Percentiles rank a stretch among this genome's conserved stretches.
phyloP scores from a whole-genome alignment of 2,797 vertebrate species.

The Poliocrania exsul region DNA sequence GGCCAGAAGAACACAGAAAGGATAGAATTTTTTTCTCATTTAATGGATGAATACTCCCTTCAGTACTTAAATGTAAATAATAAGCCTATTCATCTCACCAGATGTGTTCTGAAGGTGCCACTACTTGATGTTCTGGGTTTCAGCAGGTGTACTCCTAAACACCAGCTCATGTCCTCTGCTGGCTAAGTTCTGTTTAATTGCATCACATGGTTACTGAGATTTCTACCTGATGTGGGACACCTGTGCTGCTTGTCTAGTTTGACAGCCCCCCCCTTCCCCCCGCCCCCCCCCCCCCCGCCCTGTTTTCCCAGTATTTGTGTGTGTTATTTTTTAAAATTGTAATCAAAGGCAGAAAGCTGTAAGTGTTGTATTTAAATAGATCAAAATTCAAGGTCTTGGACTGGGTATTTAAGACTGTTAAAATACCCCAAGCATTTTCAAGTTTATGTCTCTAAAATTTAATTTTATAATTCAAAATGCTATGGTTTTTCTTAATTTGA shows the following conservation, averaged over 20 bases:
- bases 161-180: neutral
- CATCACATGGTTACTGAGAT: neutral
- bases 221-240: neutral
- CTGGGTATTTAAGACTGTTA: neutral
- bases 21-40: neutral
- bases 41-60: neutral
- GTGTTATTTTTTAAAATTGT: neutral
- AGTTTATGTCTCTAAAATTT: neutral
- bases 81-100: neutral
- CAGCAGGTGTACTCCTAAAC: neutral
- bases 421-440: neutral
- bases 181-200: neutral
- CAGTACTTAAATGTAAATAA: neutral
- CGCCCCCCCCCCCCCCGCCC: too few species aligned
- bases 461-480: constrained; percentile 40
- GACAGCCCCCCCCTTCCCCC: too few species aligned
- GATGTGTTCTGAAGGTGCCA: neutral
- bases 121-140: neutral
- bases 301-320: neutral
- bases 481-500: constrained; percentile 49
- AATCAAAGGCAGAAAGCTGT: constrained; percentile 4
- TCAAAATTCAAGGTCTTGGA: neutral
- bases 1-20: neutral
- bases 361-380: neutral
- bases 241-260: neutral